phyloP scores from a whole-genome alignment of 2,888 invertebrate genomes.

The Onchidella celtica region DNA sequence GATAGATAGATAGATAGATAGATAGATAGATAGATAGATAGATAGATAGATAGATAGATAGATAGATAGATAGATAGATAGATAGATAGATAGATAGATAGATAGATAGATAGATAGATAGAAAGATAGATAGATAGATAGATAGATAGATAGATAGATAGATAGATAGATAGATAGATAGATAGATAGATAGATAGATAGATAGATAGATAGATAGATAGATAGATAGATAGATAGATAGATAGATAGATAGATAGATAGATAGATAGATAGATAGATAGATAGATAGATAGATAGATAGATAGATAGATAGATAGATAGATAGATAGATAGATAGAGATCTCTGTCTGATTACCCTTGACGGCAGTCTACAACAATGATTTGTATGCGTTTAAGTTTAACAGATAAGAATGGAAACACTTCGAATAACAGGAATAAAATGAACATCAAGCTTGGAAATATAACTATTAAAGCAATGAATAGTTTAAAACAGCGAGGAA shows the following conservation, averaged over 20 bases:
- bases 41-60: background rate
- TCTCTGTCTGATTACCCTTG: too few species aligned
- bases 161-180: background rate
- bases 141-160: background rate
- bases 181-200: background rate
- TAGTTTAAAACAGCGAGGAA: too few species aligned
- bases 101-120: background rate
- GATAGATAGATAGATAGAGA: too few species aligned
- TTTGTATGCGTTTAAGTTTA: too few species aligned
- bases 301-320: background rate
- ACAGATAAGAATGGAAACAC: too few species aligned
- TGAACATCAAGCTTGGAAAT: too few species aligned
- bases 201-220: background rate
- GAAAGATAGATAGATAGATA: background rate
- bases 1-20: background rate
- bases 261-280: conserved; percentile 5
- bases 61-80: background rate
- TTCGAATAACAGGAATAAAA: too few species aligned
- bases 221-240: background rate
- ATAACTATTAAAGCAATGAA: too few species aligned
- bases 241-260: background rate
- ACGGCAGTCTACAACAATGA: too few species aligned
- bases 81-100: background rate
- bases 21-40: background rate
- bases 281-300: background rate